Base-by-base conservation (phyloP, 2,113 vertebrate species). In the Aspiorhynchus laticeps region DNA sequence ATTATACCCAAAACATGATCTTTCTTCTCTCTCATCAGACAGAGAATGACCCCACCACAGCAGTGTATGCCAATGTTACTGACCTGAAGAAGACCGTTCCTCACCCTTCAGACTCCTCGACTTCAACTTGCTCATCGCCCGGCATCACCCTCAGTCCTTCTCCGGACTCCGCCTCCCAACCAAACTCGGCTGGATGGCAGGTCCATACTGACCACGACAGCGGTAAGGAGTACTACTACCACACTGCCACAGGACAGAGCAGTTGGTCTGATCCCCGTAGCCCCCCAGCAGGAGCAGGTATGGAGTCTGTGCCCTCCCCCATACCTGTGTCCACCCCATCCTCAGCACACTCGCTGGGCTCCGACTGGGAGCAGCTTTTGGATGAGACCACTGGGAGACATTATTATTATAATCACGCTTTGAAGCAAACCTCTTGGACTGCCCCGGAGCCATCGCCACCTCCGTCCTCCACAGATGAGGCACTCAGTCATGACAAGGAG, bases 1-100 rank as follows among this genome's bases (percentile, higher is more conserved):
- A 12, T 21, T 9, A 56, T 36, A 12, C 2, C 46, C 9, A 12
- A 63, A 51, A 59, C 36, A 36, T 83, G 11, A 48, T 10, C 28
- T 75, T 51, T 41, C 43, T 9, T 63, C 53, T 85, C 28, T 63
- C 3, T 21, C 67, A 41, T 7, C 87, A 92, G 90, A 33, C 65
- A 41, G 90, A 88, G 28, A 88, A 86, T 46, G 91, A 87, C 76
- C 90, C 91, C 36, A 81, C 36, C 81, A 86, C 85, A 0, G 84
- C 95, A 0, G 92, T 97, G 90, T 98, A 97, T 24, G 95, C 93
- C 53, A 98, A 97, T 83, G 7, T 98, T 36, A 91, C 94, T 56
- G 91, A 95, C 84, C 91, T 96, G 80, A 94, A 90, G 90, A 94
- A 78, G 67, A 85, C 28, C 83, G 31, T 26, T 85, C 89, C 71